phyloP scores from a whole-genome alignment of 2,797 vertebrate species.

The Rhynchonycteris naso region DNA sequence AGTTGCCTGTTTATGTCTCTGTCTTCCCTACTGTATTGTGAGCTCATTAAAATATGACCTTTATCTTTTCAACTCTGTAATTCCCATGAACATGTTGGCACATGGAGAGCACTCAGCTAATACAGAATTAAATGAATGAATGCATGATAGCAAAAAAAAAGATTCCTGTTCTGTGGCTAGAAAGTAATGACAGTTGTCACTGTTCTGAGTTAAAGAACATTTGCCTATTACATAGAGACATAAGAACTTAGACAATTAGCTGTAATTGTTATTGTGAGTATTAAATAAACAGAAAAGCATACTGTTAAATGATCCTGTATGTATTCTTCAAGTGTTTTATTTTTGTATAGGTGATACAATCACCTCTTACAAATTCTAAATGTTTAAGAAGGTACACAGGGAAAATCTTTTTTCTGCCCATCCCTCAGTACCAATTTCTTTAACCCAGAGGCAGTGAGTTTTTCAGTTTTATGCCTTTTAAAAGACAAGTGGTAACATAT shows the following conservation, averaged over 20 bases:
- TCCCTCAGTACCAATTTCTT: neutral
- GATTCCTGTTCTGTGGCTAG: neutral
- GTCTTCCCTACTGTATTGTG: neutral
- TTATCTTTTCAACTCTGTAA: neutral
- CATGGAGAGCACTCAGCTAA: neutral
- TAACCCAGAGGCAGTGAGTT: neutral
- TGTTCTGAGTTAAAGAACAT: slow-evolving; percentile 24
- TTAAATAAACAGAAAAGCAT: neutral
- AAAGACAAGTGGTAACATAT: neutral
- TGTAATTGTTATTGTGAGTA: neutral
- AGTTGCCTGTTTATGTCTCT: neutral
- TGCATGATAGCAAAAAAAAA: slow-evolving; percentile 13
- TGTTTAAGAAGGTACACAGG: neutral
- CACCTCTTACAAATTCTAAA: neutral
- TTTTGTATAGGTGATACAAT: neutral
- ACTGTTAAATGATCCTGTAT: neutral
- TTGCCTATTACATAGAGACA: neutral
- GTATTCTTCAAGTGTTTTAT: slow-evolving; percentile 22
- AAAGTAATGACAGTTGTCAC: neutral
- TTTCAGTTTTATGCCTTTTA: slow-evolving; percentile 2
- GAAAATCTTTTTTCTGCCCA: neutral
- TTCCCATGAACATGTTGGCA: neutral
- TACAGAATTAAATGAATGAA: neutral
- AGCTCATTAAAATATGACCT: neutral
- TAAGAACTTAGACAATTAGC: neutral